Evolutionary conservation across 2,797 vertebrate species (phyloP).

Genomic region (Apodemus agrarius): DNA sequence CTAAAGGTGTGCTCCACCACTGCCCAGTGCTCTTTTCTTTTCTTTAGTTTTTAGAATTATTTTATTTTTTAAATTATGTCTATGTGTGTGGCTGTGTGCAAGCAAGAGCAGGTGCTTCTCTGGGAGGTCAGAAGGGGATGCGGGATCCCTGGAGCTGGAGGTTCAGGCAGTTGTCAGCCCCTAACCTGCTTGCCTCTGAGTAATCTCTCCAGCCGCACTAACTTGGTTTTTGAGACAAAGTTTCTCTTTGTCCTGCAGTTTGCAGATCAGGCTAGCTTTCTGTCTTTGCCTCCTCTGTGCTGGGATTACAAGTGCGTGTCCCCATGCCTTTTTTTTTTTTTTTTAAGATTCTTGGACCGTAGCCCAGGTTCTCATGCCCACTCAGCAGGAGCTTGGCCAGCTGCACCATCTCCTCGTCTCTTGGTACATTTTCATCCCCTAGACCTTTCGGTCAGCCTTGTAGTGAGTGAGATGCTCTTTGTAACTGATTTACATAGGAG

Average conservation of each 20-base stretch:
- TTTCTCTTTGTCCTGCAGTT: not conserved
- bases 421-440: not conserved
- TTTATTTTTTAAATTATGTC: not conserved
- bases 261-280: not conserved
- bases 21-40: not conserved
- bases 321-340: too few relatives aligned
- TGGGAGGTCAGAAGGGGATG: not conserved
- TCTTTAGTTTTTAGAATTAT: not conserved
- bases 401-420: too few relatives aligned
- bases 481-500: not conserved
- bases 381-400: not conserved
- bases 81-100: not conserved
- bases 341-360: not conserved
- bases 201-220: not conserved
- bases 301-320: not conserved
- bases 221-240: not conserved
- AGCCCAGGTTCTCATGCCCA: not conserved
- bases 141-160: not conserved
- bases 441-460: not conserved
- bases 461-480: not conserved
- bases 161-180: not conserved
- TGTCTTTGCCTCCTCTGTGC: not conserved
- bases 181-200: not conserved
- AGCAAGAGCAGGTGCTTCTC: too few relatives aligned
- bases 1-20: not conserved